phyloP scores from a whole-genome alignment of 2,797 vertebrate genomes.

The Natrix natrix region DNA sequence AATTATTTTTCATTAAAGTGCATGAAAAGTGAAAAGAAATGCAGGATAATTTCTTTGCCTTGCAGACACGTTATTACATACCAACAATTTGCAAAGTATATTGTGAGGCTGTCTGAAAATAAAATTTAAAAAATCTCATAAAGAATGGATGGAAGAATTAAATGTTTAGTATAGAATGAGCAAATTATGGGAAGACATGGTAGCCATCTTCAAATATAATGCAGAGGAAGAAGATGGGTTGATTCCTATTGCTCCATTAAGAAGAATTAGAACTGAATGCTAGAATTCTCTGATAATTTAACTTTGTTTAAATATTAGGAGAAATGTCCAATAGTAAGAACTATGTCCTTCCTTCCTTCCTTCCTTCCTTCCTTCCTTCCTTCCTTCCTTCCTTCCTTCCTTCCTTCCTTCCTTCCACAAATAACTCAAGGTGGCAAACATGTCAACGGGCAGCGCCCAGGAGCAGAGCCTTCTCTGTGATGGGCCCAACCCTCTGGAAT shows the following conservation, averaged over 20 bases:
- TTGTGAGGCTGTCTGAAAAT: not conserved
- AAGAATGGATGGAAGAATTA: not conserved
- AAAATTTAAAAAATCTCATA: not conserved
- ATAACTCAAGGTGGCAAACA: not conserved
- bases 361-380: too few species aligned
- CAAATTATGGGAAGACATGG: not conserved
- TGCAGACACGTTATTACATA: not conserved
- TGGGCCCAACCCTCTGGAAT: too few species aligned
- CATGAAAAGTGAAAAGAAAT: not conserved
- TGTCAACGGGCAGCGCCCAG: not conserved
- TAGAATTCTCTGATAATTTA: not conserved
- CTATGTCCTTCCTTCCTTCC: not conserved
- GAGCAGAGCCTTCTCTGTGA: too few species aligned
- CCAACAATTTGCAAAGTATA: not conserved
- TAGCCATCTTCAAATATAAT: not conserved
- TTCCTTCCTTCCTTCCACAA: not conserved
- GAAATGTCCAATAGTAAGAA: not conserved
- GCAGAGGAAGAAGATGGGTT: not conserved
- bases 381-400: too few species aligned
- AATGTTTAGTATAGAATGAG: not conserved
- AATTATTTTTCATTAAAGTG: not conserved
- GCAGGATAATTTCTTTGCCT: not conserved
- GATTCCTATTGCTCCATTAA: not conserved
- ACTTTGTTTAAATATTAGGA: not conserved
- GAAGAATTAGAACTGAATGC: not conserved